phyloP scores from a whole-genome alignment of 2,888 invertebrate species.

The Pyrrhosoma nymphula region DNA sequence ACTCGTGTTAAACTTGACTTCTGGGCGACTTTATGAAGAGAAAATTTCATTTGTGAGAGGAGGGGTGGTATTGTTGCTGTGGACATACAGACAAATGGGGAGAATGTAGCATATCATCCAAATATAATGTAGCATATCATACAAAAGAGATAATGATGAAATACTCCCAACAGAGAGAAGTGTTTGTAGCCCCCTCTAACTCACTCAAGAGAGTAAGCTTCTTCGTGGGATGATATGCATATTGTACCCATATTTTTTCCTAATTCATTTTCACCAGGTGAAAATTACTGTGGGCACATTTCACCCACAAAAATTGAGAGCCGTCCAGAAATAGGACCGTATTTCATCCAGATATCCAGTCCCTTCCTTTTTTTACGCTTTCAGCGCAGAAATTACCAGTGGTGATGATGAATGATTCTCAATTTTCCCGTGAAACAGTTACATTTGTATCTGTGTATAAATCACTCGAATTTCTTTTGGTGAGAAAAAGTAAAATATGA shows the following conservation, averaged over 20 bases:
- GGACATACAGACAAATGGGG: too few relatives aligned
- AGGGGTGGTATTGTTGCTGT: too few relatives aligned
- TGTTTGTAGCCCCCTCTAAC: neutral
- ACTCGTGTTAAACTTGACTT: too few relatives aligned
- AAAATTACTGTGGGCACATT: neutral
- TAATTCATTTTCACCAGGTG: neutral
- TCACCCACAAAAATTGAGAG: neutral
- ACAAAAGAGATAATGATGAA: neutral
- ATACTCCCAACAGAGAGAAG: neutral
- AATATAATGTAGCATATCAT: too few relatives aligned
- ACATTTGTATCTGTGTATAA: neutral
- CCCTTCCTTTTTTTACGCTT: neutral
- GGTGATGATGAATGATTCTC: constrained; percentile 8
- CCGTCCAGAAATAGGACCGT: neutral
- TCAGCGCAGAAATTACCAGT: neutral
- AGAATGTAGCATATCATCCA: too few relatives aligned
- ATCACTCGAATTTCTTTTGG: neutral
- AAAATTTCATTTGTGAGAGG: too few relatives aligned
- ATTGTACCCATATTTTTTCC: neutral
- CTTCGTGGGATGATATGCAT: neutral
- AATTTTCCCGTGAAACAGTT: neutral
- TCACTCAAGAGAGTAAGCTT: neutral
- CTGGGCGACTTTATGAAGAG: too few relatives aligned
- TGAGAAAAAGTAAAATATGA: neutral
- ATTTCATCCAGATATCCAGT: neutral